Evolutionary conservation across 1,140 invertebrate genomes (phyloP), one percentile per base, ranked within the genome.

Genomic region (Saxidomus purpurata): DNA sequence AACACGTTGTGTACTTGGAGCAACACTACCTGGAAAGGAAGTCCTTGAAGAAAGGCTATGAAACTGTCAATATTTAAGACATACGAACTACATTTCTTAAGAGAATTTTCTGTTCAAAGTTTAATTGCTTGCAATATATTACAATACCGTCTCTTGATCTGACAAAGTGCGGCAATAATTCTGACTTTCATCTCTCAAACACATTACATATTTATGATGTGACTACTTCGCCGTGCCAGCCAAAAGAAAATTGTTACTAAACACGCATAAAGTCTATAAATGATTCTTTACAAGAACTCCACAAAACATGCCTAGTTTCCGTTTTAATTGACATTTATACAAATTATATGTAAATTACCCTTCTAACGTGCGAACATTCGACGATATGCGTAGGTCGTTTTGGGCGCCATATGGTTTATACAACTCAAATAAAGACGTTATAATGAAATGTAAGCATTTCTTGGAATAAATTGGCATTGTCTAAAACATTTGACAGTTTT

Each of bases 141-240:
- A 85, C 61, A 85, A 31, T 40, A 1, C 19, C 31, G 82, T 47
- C 61, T 63, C 43, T 63, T 71, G 52, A 85, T 85, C 61, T 85
- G 82, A 85, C 82, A 85, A 19, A 19, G 43, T 28, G 38, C 43
- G 52, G 82, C 61, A 69, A 85, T 85, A 71, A 85, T 17, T 25
- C 15, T 49, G 82, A 71, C 82, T 85, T 85, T 85, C 82, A 85
- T 85, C 82, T 85, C 55, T 38, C 82, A 36, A 25, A 47, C 25
- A 34, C 67, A 85, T 85, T 67, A 85, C 59, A 74, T 71, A 85
- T 85, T 85, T 85, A 85, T 85, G 82, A 85, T 71, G 38, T n/a
- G 63, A 52, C 43, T 47, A 71, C 61, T 31, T 69, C 25, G 52
- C 11, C 49, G 67, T 47, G 82, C 43, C 67, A 63, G 25, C 38